Conservation (phyloP, 2,888 invertebrate species). For the Iselma pallidipennis region DNA sequence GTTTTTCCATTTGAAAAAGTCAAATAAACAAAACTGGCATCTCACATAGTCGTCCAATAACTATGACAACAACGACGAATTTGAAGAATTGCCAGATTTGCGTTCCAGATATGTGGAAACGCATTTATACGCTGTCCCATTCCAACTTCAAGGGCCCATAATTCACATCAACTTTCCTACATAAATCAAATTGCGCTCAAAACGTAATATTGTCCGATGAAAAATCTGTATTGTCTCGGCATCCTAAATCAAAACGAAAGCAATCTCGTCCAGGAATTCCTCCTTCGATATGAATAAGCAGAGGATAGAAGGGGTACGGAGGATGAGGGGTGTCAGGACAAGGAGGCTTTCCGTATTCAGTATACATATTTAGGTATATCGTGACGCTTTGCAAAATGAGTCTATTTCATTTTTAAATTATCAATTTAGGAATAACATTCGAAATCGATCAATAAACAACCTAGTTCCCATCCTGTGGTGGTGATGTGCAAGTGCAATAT, state of each 20-base stretch:
- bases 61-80: slow-evolving; percentile 16
- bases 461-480: background rate
- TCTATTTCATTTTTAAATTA: background rate
- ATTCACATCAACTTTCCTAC: slow-evolving; percentile 46
- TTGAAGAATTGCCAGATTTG: slow-evolving; percentile 45
- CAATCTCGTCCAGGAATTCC: slow-evolving; percentile 1
- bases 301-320: slow-evolving; percentile 7
- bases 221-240: slow-evolving; percentile 26
- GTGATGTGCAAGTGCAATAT: background rate
- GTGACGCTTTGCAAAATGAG: background rate
- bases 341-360: background rate
- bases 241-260: slow-evolving; percentile 18
- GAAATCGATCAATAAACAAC: background rate
- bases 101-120: slow-evolving; percentile 40
- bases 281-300: background rate
- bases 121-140: slow-evolving; percentile 39
- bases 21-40: background rate
- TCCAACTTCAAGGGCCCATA: slow-evolving; percentile 44
- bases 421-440: too few species aligned
- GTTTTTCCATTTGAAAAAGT: background rate
- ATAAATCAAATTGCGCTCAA: slow-evolving; percentile 41
- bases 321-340: slow-evolving; percentile 4
- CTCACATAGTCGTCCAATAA: slow-evolving; percentile 3
- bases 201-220: slow-evolving; percentile 27
- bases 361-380: background rate